These are phyloP conservation scores for Lapara coniferarum DNA, from an alignment of 2,888 invertebrate species.

Conservation along the genomic window DNA sequence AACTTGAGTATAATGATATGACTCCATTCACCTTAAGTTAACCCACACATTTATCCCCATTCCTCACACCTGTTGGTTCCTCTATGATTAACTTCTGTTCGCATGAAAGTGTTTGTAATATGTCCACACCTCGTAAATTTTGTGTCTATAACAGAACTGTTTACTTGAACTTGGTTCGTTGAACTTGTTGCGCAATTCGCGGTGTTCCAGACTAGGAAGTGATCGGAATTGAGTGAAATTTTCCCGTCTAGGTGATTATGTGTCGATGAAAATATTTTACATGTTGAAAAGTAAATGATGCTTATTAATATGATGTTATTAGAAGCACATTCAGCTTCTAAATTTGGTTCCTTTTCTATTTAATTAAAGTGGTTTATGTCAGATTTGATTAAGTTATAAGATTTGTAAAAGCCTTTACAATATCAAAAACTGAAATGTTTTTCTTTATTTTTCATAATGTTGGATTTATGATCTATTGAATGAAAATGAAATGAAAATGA, in stretches of 20 bases:
- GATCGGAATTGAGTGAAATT: not conserved
- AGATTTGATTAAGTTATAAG: no score
- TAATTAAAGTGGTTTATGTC: not conserved
- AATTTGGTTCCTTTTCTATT: not conserved
- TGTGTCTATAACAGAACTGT: conserved; percentile 33
- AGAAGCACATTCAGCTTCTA: no score
- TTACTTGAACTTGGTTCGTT: conserved; percentile 2
- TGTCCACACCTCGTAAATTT: conserved; percentile 46
- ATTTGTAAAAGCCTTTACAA: no score
- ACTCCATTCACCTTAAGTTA: no score
- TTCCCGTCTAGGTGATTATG: not conserved
- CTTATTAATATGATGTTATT: not conserved
- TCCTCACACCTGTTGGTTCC: conserved; percentile 37
- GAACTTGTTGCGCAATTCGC: conserved; percentile 17
- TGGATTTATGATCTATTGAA: no score
- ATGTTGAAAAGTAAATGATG: not conserved
- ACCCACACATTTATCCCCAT: not conserved
- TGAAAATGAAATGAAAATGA: no score
- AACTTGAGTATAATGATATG: no score
- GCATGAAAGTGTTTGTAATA: conserved; percentile 40
- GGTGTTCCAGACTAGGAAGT: conserved; percentile 6
- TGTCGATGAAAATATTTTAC: not conserved
- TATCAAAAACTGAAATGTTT: no score
- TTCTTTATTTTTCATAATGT: no score
- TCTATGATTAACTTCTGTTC: conserved; percentile 43